phyloP scores from a whole-genome alignment of 2,113 vertebrate species.

The Charadrius vociferus region DNA sequence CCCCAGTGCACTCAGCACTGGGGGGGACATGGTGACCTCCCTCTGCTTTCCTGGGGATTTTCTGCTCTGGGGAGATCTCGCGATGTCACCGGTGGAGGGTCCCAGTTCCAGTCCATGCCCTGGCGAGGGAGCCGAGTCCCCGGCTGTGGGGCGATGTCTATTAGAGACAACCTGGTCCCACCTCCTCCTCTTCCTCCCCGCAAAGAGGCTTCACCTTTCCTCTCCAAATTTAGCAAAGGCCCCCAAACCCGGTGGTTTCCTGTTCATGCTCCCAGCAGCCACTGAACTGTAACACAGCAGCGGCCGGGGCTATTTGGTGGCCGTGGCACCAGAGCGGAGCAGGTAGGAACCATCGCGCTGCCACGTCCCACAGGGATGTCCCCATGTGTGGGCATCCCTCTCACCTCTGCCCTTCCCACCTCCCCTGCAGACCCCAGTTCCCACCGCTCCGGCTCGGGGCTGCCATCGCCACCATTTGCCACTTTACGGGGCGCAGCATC shows the following conservation, averaged over 20 bases:
- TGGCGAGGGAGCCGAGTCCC: not conserved
- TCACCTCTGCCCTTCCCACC: not conserved
- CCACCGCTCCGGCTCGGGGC: too few species aligned
- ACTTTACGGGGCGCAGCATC: too few species aligned
- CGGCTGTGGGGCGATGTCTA: accelerated
- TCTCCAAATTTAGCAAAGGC: not conserved
- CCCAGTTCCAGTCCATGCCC: not conserved
- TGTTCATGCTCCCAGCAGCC: not conserved
- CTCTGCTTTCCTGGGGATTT: not conserved
- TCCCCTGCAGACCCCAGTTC: too few species aligned
- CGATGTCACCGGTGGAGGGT: not conserved
- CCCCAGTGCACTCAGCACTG: not conserved
- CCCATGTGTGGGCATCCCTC: not conserved
- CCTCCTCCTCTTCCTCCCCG: not conserved
- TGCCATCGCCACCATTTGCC: too few species aligned
- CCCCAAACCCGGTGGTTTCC: not conserved
- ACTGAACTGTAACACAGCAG: not conserved
- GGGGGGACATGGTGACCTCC: not conserved
- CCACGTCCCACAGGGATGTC: not conserved
- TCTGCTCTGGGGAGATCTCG: accelerated
- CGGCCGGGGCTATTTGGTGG: accelerated
- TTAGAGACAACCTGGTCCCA: not conserved
- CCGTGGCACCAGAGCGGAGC: not conserved
- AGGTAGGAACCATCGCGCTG: not conserved
- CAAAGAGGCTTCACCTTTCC: not conserved